Conservation (phyloP, 2,888 invertebrate genomes). For the Ceratothoa steindachneri region DNA sequence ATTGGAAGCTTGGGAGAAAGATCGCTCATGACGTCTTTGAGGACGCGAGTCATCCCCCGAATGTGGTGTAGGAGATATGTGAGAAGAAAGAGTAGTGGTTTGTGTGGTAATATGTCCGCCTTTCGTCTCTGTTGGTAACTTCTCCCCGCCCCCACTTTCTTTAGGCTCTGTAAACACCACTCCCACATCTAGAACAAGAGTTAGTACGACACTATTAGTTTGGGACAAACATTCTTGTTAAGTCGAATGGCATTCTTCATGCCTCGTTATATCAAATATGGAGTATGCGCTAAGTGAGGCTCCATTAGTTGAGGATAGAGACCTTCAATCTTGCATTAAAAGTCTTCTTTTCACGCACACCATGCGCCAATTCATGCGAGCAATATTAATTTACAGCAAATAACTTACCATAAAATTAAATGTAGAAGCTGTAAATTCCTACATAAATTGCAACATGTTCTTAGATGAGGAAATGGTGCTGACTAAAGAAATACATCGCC, state of each 20-base stretch:
- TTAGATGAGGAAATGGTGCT: slow-evolving; percentile 47
- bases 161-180: slow-evolving; percentile 47
- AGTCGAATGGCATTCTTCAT: slow-evolving; percentile 8
- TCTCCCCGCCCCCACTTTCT: slow-evolving; percentile 47
- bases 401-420: slow-evolving; percentile 1
- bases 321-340: not conserved
- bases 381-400: not conserved
- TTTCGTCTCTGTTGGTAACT: slow-evolving; percentile 45
- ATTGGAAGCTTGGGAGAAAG: slow-evolving; percentile 42
- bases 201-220: slow-evolving; percentile 47
- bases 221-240: not conserved
- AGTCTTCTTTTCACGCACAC: not conserved
- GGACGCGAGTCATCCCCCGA: slow-evolving; percentile 21
- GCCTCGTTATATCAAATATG: not conserved
- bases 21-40: slow-evolving; percentile 38
- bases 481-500: slow-evolving; percentile 21
- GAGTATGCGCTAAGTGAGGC: not conserved
- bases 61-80: not conserved
- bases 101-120: slow-evolving; percentile 33
- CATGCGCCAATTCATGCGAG: not conserved
- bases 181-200: slow-evolving; percentile 48
- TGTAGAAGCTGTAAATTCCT: not conserved
- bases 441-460: slow-evolving; percentile 27
- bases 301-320: not conserved
- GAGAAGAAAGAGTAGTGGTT: slow-evolving; percentile 23